Evolutionary conservation across 2,888 invertebrate genomes (phyloP), one percentile per base, ranked within the genome.

Genomic region (Papilio gigon): DNA sequence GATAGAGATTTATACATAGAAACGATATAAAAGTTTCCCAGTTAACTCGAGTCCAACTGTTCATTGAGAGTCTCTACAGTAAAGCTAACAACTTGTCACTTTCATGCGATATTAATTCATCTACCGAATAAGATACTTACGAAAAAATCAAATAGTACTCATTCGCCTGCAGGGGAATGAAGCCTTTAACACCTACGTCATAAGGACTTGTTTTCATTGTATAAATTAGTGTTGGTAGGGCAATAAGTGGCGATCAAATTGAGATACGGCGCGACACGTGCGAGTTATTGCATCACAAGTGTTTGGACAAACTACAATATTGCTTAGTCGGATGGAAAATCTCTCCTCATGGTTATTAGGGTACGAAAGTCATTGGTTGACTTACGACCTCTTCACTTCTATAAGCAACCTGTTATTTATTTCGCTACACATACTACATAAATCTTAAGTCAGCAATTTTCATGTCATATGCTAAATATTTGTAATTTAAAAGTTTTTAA

Each of bases 221-320:
- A 62, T 47, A 68, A 47, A 59, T 65, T 65, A 67, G 75, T 76
- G 79, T 78, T 44, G 67, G 72, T 67, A 72, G 75, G 75, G 76
- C 75, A 77, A 80, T 80, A 78, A 80, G 79, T 77, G 78, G 77
- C 78, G 78, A 88, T 89, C 86, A 85, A 87, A 90, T 90, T 90
- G 90, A 89, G 88, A 89, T 88, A 90, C 84, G 83, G 80, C 75
- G 80, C 78, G 86, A 85, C 90, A 90, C 90, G 90, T 90, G 90
- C 87, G 79, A 78, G 84, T 89, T 89, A 90, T 90, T 90, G 89
- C 86, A 82, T 84, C 85, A 81, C 86, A 85, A 90, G 90, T 90
- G 88, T 89, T 89, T 90, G 89, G 84, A 84, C 87, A 86, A 85
- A 88, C 84, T 85, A 84, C 79, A 84, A 86, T 88, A 89, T 90